Base-by-base conservation (phyloP, 2,888 invertebrate species). In the Lithophane ornitopus region DNA sequence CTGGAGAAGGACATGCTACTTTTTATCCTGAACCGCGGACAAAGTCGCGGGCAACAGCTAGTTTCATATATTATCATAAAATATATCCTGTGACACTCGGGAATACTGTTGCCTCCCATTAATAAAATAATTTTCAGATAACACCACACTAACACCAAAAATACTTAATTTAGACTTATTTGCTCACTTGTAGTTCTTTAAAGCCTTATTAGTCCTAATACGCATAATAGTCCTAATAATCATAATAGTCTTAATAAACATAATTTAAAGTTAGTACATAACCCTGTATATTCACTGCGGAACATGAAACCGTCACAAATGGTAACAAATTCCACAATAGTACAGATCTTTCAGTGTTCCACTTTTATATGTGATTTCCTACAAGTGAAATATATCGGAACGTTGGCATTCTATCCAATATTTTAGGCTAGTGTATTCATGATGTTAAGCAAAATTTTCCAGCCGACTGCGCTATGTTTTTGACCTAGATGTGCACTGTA, bases 401-500 rank as follows among this genome's bases (percentile, higher is more conserved):
- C n/a, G 59, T 41, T 34, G 9, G 41, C 22, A 52, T 59, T 70
- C 26, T 39, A 44, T 67, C 28, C 62, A 70, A 76, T 74, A 70
- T 68, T 58, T 69, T 56, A 68, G 54, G 54, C 49, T n/a, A 52
- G 26, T 22, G 52, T 58, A 70, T 73, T 65, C 67, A 39, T 66
- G 44, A 70, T 28, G 56, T 63, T 76, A 70, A 73, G 67, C 49
- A 65, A 65, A 63, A 75, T 52, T 70, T 73, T 72, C 69, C 67
- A 22, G 63, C 63, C 46, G 52, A 61, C 71, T 74, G 66, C 58
- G 66, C 71, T 76, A 19, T 74, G 74, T 78, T 82, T 84, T 76
- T 84, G 85, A 82, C 84, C 84, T 66, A 78, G 46, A 74, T 82
- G 61, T 82, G 74, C 79, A 70, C 34, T 66, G 65, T 81, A 61